These are phyloP conservation scores for Caranx melampygus DNA, from an alignment of 2,113 vertebrate genomes.

Conservation along the genomic window DNA sequence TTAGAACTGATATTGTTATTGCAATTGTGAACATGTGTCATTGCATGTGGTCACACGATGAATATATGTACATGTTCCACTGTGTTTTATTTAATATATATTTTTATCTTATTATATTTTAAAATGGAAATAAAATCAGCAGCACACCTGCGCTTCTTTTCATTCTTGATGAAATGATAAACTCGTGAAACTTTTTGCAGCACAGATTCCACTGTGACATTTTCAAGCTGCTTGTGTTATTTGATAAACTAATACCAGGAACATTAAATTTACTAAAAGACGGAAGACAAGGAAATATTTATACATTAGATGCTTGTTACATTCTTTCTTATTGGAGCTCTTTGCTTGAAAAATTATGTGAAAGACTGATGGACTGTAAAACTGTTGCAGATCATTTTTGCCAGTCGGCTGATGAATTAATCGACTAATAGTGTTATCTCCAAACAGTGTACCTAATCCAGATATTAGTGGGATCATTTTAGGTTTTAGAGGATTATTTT, in stretches of 20 bases:
- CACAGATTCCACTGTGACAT: too few species aligned
- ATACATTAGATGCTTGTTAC: not conserved
- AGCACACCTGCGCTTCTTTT: not conserved
- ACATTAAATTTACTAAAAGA: too few species aligned
- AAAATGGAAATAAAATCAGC: not conserved
- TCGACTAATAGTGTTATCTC: not conserved
- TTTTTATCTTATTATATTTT: not conserved
- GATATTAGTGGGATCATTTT: constrained; percentile 5
- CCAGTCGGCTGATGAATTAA: not conserved
- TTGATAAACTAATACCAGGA: not conserved
- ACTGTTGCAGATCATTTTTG: not conserved
- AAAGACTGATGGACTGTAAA: not conserved
- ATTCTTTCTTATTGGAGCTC: not conserved
- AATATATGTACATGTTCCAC: not conserved
- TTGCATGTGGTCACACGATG: not conserved
- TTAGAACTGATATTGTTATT: not conserved
- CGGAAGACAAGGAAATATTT: too few species aligned
- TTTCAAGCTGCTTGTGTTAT: not conserved
- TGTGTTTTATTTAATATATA: not conserved
- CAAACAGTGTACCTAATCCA: not conserved
- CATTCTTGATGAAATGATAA: not conserved
- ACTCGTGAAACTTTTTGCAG: not conserved
- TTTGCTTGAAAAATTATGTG: not conserved
- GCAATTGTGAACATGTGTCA: not conserved
- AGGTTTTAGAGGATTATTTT: not conserved